Percentiles rank a stretch among this genome's conserved stretches.
phyloP scores from a whole-genome alignment of 2,888 invertebrate species.

The Agrotis exclamationis region DNA sequence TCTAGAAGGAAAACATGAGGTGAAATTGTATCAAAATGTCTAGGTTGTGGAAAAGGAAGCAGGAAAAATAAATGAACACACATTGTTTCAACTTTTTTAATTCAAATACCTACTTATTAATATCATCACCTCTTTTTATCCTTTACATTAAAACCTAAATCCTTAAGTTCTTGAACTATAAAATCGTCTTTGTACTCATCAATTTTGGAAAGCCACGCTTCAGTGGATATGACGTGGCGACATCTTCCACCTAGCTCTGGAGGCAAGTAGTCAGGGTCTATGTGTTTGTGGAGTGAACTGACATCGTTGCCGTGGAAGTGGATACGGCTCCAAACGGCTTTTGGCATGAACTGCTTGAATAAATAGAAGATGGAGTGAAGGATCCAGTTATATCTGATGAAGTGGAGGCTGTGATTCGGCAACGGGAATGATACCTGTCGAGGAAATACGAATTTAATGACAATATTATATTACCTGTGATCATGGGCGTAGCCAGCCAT shows the following conservation, averaged over 20 bases:
- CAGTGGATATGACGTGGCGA: slow-evolving; percentile 90
- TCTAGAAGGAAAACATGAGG: too few species aligned
- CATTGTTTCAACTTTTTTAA: slow-evolving; percentile 7
- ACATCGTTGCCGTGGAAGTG: slow-evolving; percentile 85
- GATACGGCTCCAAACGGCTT: slow-evolving; percentile 91
- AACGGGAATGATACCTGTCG: slow-evolving; percentile 94
- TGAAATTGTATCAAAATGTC: not conserved
- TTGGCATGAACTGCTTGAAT: slow-evolving; percentile 94
- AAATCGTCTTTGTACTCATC: slow-evolving; percentile 88
- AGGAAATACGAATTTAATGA: slow-evolving; percentile 51
- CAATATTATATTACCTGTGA: too few species aligned
- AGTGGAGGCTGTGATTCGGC: slow-evolving; percentile 93
- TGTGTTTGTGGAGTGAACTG: slow-evolving; percentile 81
- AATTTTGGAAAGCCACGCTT: slow-evolving; percentile 92
- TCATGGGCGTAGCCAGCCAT: too few species aligned
- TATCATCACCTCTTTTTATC: slow-evolving; percentile 42
- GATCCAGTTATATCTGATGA: slow-evolving; percentile 95
- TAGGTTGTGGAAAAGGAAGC: not conserved
- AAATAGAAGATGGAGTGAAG: slow-evolving; percentile 94
- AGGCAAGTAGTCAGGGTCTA: slow-evolving; percentile 82
- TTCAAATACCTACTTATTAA: not conserved
- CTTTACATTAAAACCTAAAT: slow-evolving; percentile 90
- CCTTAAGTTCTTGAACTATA: slow-evolving; percentile 92
- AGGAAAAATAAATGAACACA: slow-evolving; percentile 3
- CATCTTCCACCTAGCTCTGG: slow-evolving; percentile 86